These are phyloP conservation scores for Fratercula arctica DNA, from an alignment of 2,797 vertebrate species.

Conservation along the genomic window DNA sequence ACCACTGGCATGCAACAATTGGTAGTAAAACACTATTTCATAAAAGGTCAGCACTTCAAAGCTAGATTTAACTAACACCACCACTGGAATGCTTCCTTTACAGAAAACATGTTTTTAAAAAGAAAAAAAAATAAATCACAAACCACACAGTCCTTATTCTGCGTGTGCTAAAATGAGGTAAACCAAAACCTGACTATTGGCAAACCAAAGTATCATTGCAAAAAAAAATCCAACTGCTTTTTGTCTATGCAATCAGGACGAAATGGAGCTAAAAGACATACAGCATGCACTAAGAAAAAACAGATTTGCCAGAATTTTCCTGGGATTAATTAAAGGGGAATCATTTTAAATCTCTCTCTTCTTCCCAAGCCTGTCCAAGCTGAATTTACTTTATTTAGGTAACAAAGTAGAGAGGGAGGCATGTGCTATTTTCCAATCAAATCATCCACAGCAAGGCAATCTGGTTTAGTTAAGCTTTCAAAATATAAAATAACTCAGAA, in stretches of 20 bases:
- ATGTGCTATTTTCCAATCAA: neutral
- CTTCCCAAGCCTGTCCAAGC: constrained; percentile 1
- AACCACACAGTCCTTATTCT: neutral
- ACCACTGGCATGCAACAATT: neutral
- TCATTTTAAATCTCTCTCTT: neutral
- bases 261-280: neutral
- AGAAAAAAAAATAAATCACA: neutral
- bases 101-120: neutral
- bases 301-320: constrained; percentile 31
- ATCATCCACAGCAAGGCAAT: neutral
- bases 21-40: constrained; percentile 3
- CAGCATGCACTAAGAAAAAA: neutral
- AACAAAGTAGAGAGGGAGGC: neutral
- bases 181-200: neutral
- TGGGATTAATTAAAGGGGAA: constrained; percentile 16
- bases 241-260: neutral
- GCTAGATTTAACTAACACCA: neutral
- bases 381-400: neutral
- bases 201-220: neutral
- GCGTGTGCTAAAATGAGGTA: neutral
- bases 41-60: constrained; percentile 29
- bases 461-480: neutral
- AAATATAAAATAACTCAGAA: neutral
- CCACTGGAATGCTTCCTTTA: neutral
- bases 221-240: neutral